Evolutionary conservation across 1,140 invertebrate genomes (phyloP), one percentile per base, ranked within the genome.

Genomic region (Arion vulgaris): DNA sequence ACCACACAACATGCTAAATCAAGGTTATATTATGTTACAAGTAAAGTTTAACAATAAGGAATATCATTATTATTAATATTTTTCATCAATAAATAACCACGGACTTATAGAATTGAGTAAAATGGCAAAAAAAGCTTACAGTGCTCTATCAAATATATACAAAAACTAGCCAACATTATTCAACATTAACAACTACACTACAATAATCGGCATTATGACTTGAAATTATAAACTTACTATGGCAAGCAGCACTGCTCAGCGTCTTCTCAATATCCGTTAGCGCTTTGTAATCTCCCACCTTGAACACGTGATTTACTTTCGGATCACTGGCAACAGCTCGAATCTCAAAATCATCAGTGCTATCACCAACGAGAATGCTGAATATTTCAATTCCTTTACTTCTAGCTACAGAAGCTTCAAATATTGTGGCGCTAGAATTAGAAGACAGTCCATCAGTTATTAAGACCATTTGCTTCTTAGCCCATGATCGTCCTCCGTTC

Each of bases 401-500:
- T 39, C 83, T 77, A 4, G 86, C 82, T 0, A 85, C 39, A 0
- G 84, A 82, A 0, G 87, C 86, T 74, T 89, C 83, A 38, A 69
- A 34, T 2, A 68, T 26, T 0, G 87, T 88, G 41, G 79, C 49
- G 49, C 75, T 84, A 1, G 68, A 19, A 39, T 86, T 80, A 39
- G 86, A 78, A 19, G 85, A 88, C 36, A 76, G 82, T 19, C 89
- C 89, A 38, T 90, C 89, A 0, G 88, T 89, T 34, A 90, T 87
- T 1, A 90, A 71, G 23, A 90, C 77, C 1, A 86, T 51, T 45
- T 88, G 83, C 69, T 87, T 87, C 23, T 83, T 86, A 5, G 84
- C 85, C 78, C 81, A 79, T n/a, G 66, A 69, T 2, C 88, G 71
- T 0, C 84, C 85, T 4, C 89, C 87, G 41, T 87, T 73, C 51